Evolutionary conservation across 1,140 invertebrate genomes (phyloP), one percentile per base, ranked within the genome.

Genomic region (Nasonia giraulti): DNA sequence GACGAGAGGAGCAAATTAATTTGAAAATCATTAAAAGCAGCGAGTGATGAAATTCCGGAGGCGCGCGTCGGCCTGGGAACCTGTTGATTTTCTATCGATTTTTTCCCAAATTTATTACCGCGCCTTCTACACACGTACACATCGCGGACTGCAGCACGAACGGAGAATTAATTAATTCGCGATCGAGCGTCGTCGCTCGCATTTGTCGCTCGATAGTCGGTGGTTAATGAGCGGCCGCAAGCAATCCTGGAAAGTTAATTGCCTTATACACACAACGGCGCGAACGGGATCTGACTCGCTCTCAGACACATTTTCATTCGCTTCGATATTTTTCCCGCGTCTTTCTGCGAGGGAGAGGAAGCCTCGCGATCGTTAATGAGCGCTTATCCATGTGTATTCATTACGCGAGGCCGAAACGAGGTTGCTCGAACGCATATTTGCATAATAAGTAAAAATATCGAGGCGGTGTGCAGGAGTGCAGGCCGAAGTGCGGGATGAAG

Each of bases 211-310:
- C 40, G 66, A 78, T 84, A 78, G n/a, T 10, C 27, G 8, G 31
- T 33, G 31, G 69, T 74, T 74, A 84, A 84, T 74, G 68, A 84
- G 68, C 33, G 33, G 4, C 55, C 20, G 44, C 33, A 74, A 80
- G 80, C 77, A 84, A 80, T 80, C 68, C 66, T 74, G 76, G 33
- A 80, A 79, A 79, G 77, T 84, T 84, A 84, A 84, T 84, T 74
- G 37, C 68, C 31, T 84, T 44, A 80, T 73, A 62, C 6, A n/a
- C 6, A n/a, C 55, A 62, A n/a, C 14, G 5, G 8, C 68, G 10
- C 17, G 47, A 73, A 62, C 31, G 80, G 47, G 47, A 81, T 73
- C 20, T 37, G 6, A 47, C 62, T 81, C 33, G 7, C 44, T 27
- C 27, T 27, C 27, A 73, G 17, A 33, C 2, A 55, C 37, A 73